phyloP scores from a whole-genome alignment of 2,113 vertebrate genomes.

The Sinocyclocheilus maitianheensis region DNA sequence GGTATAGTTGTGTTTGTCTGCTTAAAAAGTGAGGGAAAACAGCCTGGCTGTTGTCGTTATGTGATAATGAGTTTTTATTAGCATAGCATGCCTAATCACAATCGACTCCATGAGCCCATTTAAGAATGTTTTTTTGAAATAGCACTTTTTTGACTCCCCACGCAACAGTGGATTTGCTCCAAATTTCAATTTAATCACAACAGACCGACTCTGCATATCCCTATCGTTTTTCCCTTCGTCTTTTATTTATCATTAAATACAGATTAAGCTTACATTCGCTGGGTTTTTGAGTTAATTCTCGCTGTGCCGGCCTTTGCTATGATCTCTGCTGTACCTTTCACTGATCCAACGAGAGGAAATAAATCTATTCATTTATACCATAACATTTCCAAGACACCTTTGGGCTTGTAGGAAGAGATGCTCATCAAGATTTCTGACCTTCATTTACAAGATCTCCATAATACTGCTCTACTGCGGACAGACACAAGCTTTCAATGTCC shows the following conservation, averaged over 20 bases:
- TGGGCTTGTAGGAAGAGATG: not conserved
- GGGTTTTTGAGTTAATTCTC: constrained; percentile 46
- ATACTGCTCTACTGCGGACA: not conserved
- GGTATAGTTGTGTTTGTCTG: constrained; percentile 26
- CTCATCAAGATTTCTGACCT: constrained; percentile 27
- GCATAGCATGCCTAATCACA: constrained; percentile 56
- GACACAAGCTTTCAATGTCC: not conserved
- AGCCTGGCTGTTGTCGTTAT: constrained; percentile 16
- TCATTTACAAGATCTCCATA: constrained; percentile 25
- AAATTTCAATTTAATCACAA: constrained; percentile 56
- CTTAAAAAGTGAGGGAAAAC: constrained; percentile 7
- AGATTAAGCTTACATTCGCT: constrained; percentile 51
- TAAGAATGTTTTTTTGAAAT: constrained; percentile 44
- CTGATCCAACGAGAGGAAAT: constrained; percentile 17
- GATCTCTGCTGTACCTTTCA: constrained; percentile 40
- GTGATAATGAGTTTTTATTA: constrained; percentile 62
- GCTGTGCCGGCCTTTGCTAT: constrained; percentile 2
- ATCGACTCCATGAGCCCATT: constrained; percentile 51
- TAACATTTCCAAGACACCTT: constrained; percentile 30
- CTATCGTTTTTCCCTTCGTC: constrained; percentile 69
- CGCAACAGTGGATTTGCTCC: constrained; percentile 49
- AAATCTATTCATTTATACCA: constrained; percentile 48
- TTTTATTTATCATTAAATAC: constrained; percentile 78
- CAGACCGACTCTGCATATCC: constrained; percentile 45
- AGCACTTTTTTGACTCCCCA: constrained; percentile 25